Conservation (phyloP, 2,113 vertebrate genomes). For the Manacus vitellinus region DNA sequence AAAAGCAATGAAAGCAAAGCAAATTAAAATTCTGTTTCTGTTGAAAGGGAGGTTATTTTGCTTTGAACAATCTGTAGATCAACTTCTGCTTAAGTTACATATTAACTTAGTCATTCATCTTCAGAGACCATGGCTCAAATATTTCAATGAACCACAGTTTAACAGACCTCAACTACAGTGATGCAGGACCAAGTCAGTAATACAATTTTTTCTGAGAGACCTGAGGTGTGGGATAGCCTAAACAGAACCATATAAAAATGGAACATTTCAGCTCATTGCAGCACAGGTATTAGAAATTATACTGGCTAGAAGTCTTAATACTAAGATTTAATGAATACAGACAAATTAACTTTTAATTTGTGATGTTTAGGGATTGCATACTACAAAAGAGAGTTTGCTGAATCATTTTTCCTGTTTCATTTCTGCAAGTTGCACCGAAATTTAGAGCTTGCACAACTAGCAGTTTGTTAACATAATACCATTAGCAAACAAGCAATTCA, state of each 20-base stretch:
- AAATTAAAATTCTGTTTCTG: neutral
- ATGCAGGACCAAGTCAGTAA: neutral
- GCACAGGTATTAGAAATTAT: neutral
- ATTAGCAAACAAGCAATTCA: neutral
- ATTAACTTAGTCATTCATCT: neutral
- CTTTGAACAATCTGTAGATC: neutral
- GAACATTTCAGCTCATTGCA: neutral
- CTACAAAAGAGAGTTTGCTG: neutral
- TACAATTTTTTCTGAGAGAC: neutral
- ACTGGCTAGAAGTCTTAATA: neutral
- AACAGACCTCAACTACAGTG: neutral
- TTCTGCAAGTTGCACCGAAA: neutral
- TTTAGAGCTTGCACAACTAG: neutral
- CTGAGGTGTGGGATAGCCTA: neutral
- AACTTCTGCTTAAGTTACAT: neutral
- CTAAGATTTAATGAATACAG: neutral
- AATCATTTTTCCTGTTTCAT: neutral
- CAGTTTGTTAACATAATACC: neutral
- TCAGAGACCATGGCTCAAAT: neutral
- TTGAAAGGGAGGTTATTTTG: neutral
- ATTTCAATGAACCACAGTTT: neutral
- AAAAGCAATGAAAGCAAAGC: neutral
- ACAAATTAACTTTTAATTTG: neutral
- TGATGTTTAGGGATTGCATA: neutral
- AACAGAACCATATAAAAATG: neutral